phyloP scores from a whole-genome alignment of 30 jellyfish, hydroid and myxozoan genomes.

The Chrysaora quinquecirrha region DNA sequence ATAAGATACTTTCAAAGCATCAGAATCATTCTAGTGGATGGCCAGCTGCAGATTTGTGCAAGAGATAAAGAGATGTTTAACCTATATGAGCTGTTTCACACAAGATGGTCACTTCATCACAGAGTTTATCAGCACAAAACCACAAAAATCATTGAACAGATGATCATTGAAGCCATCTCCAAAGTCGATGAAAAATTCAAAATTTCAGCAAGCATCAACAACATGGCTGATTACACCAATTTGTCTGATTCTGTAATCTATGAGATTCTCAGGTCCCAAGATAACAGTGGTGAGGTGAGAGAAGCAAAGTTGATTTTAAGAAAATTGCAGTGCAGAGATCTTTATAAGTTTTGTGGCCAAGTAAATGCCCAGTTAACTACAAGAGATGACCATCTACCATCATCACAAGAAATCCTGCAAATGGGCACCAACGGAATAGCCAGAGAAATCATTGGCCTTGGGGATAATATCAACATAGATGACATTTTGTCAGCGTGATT shows the following conservation, averaged over 20 bases:
- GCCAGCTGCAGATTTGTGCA: conserved; percentile 64
- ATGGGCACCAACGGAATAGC: conserved; percentile 30
- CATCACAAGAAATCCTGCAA: conserved; percentile 23
- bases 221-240: conserved; percentile 54
- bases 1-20: conserved; percentile 65
- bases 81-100: conserved; percentile 78
- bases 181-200: conserved; percentile 52
- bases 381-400: conserved; percentile 8
- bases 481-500: conserved; percentile 48
- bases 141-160: conserved; percentile 66
- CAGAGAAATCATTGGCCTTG: conserved; percentile 53
- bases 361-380: conserved; percentile 20
- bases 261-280: conserved; percentile 45
- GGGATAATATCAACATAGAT: background rate
- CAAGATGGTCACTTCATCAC: conserved; percentile 85
- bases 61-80: conserved; percentile 72
- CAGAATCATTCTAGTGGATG: conserved; percentile 66
- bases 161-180: conserved; percentile 75
- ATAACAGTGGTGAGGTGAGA: conserved; percentile 16
- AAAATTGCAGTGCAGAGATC: conserved; percentile 35
- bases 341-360: conserved; percentile 74
- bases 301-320: conserved; percentile 36
- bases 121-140: conserved; percentile 81
- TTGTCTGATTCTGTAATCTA: conserved; percentile 73
- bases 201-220: conserved; percentile 44